Evolutionary conservation across 2,113 vertebrate species (phyloP).

Genomic region (Myrmophylax atrothorax): DNA sequence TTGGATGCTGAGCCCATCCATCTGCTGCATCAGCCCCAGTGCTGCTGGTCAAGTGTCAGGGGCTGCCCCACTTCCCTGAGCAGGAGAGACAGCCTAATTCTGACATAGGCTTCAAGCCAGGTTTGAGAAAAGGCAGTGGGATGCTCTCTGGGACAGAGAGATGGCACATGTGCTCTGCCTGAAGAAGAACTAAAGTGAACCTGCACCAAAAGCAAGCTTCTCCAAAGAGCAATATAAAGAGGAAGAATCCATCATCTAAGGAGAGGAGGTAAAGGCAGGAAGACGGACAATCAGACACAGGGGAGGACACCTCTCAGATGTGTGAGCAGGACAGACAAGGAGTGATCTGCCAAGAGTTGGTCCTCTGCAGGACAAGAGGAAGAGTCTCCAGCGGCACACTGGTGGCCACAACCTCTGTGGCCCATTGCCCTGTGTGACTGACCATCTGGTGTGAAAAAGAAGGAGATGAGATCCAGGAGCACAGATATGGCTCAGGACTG

Average conservation of each 20-base stretch:
- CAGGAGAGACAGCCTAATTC: not conserved
- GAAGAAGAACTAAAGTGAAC: not conserved
- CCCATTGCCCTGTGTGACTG: not conserved
- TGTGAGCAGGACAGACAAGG: not conserved
- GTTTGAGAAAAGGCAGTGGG: not conserved
- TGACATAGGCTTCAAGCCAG: not conserved
- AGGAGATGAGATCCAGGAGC: not conserved
- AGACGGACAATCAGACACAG: not conserved
- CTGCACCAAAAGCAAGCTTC: not conserved
- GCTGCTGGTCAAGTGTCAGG: not conserved
- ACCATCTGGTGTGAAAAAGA: not conserved
- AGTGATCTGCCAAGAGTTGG: not conserved
- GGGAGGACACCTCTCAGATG: not conserved
- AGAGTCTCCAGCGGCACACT: rapidly evolving
- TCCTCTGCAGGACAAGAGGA: not conserved
- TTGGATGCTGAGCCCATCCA: not conserved
- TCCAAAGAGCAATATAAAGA: not conserved
- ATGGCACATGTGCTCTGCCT: rapidly evolving
- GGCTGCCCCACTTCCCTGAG: not conserved
- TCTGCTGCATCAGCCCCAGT: not conserved
- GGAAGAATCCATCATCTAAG: not conserved
- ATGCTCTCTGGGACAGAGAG: not conserved
- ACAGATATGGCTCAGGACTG: rapidly evolving
- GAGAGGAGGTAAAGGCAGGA: not conserved
- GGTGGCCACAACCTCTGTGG: rapidly evolving